Evolutionary conservation across 2,113 vertebrate genomes (phyloP).

Genomic region (Columba livia): DNA sequence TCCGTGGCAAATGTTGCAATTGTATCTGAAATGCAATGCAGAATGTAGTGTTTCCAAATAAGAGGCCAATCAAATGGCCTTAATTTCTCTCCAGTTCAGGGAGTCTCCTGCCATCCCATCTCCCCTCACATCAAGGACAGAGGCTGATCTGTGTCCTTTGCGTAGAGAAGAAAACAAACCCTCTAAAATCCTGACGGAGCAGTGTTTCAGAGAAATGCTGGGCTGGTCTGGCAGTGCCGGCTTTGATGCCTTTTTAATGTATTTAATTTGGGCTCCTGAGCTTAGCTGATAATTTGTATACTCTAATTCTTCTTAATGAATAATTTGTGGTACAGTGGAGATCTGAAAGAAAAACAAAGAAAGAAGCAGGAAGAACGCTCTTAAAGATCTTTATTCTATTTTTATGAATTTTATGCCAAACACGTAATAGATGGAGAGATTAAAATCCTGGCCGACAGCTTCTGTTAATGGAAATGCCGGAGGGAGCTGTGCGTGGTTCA

Average conservation of each 20-base stretch:
- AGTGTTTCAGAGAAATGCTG: neutral
- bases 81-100: neutral
- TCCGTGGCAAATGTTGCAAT: slow-evolving; percentile 31
- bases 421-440: neutral
- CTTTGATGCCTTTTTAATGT: neutral
- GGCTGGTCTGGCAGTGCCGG: neutral
- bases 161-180: neutral
- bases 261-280: neutral
- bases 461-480: neutral
- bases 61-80: neutral
- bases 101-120: slow-evolving; percentile 21
- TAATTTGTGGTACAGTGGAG: neutral
- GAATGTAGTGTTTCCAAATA: neutral
- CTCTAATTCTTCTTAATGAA: neutral
- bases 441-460: neutral
- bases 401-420: neutral
- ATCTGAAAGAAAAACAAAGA: neutral
- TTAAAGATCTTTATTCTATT: neutral
- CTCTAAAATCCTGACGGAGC: neutral
- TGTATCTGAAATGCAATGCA: neutral
- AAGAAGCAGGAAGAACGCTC: neutral
- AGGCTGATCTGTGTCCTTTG: slow-evolving; percentile 9
- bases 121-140: slow-evolving; percentile 34
- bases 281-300: neutral
- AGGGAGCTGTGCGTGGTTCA: neutral